Evolutionary conservation across 2,113 vertebrate genomes (phyloP), one percentile per base, ranked within the genome.

Genomic region (Melanotaenia duboulayi): DNA sequence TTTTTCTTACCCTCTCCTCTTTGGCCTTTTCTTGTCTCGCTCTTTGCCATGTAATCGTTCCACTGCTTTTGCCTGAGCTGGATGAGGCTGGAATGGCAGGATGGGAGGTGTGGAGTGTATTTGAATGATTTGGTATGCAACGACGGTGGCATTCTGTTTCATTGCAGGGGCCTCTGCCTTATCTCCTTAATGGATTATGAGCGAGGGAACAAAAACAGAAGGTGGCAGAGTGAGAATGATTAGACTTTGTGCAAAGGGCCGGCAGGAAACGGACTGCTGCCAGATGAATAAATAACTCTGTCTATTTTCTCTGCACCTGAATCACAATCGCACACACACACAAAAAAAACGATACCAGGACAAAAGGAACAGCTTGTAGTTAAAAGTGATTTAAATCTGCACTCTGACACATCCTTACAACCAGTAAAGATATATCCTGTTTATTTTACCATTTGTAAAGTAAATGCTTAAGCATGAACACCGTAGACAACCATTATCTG

Each of bases 161-260:
- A 77, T 72, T 81, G 87, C 84, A 76, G 85, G 81, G 88, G 85
- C 75, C 74, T 76, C 65, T 48, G 66, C 72, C 90, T 90, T 91
- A 91, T 91, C 91, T 90, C 73, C 81, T 80, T 90, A 91, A 91
- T 91, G 90, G 85, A 88, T 90, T 91, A 89, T 85, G 88, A 89
- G 83, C 76, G 83, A 63, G 76, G 69, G 70, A 83, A 91, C 80
- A 90, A 90, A 91, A 90, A 85, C 84, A 81, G 74, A 78, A 79
- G 78, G 81, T 81, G 85, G 74, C 74, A 82, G 75, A 85, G 77
- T 82, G 79, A 88, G 84, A 87, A 87, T 88, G 82, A 90, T 88
- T 89, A 71, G 85, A 86, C 75, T 89, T 76, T 74, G 77, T 80
- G 81, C 59, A 75, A 85, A 85, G 82, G 79, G 87, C 71, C 72